phyloP scores from a whole-genome alignment of 2,113 vertebrate genomes.

The Platichthys flesus region DNA sequence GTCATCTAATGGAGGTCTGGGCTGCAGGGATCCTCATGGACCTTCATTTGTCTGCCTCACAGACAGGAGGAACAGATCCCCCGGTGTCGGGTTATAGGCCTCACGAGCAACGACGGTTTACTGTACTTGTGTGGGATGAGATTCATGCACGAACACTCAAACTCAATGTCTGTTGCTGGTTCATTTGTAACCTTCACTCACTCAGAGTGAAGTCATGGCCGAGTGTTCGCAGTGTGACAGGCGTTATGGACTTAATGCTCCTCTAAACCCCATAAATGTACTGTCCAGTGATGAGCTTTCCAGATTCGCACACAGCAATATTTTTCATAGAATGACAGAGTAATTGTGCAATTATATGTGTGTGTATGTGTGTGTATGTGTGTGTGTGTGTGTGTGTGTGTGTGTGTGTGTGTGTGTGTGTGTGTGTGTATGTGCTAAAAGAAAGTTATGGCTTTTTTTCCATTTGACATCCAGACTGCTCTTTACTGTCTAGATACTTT shows the following conservation, averaged over 20 bases:
- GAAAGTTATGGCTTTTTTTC: not conserved
- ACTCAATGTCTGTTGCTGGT: not conserved
- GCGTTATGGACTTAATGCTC: not conserved
- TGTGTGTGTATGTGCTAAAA: not conserved
- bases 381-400: constrained; percentile 1
- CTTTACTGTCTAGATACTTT: not conserved
- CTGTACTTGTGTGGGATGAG: not conserved
- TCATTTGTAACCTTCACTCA: constrained; percentile 16
- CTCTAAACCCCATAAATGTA: constrained; percentile 6
- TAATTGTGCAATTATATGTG: not conserved
- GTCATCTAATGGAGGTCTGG: constrained; percentile 42
- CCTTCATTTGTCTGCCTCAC: constrained; percentile 38
- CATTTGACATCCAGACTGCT: not conserved
- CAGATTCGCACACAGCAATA: constrained; percentile 9
- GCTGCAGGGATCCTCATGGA: constrained; percentile 26
- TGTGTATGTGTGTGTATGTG: not conserved
- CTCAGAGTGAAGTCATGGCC: constrained; percentile 4
- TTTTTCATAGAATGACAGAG: constrained; percentile 11
- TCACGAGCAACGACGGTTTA: not conserved
- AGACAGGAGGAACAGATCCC: constrained; percentile 21
- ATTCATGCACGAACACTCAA: not conserved
- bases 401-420: not conserved
- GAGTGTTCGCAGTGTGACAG: constrained; percentile 37
- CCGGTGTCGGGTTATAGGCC: constrained; percentile 33
- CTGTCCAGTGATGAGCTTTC: constrained; percentile 27